phyloP scores from a whole-genome alignment of 2,888 invertebrate genomes.

The Enchytraeus crypticus region DNA sequence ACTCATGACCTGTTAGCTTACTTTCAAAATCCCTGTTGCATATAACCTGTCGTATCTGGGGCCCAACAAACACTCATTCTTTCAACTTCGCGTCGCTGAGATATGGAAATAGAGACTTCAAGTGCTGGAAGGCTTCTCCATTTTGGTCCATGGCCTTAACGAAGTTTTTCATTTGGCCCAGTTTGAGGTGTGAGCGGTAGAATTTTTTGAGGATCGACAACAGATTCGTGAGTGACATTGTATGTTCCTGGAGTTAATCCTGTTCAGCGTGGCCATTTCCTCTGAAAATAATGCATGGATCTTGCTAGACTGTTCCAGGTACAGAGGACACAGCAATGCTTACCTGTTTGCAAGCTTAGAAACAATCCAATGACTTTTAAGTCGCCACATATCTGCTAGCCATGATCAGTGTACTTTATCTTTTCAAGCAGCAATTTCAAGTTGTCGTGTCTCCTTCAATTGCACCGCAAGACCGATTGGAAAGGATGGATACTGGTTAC shows the following conservation, averaged over 20 bases:
- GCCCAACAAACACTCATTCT: slow-evolving; percentile 5
- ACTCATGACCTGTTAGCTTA: no score
- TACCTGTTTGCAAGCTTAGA: neutral
- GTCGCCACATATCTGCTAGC: neutral
- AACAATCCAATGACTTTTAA: neutral
- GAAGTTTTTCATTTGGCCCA: slow-evolving; percentile 2
- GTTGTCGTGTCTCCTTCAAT: neutral
- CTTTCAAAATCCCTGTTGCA: no score
- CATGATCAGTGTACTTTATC: neutral
- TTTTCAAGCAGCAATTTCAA: neutral
- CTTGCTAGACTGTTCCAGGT: neutral
- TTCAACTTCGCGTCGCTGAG: slow-evolving; percentile 5
- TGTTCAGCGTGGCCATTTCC: neutral
- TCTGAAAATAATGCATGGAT: neutral
- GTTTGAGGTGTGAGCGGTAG: slow-evolving; percentile 6
- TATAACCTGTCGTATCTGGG: neutral
- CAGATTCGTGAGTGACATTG: no score
- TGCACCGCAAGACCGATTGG: neutral
- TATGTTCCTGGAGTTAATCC: no score
- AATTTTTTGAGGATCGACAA: no score
- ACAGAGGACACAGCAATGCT: neutral
- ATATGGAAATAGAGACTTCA: neutral
- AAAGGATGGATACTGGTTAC: slow-evolving; percentile 1
- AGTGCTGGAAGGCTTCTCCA: neutral
- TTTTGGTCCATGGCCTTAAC: neutral